Evolutionary conservation across 2,113 vertebrate genomes (phyloP).

Genomic region (Eira barbara): DNA sequence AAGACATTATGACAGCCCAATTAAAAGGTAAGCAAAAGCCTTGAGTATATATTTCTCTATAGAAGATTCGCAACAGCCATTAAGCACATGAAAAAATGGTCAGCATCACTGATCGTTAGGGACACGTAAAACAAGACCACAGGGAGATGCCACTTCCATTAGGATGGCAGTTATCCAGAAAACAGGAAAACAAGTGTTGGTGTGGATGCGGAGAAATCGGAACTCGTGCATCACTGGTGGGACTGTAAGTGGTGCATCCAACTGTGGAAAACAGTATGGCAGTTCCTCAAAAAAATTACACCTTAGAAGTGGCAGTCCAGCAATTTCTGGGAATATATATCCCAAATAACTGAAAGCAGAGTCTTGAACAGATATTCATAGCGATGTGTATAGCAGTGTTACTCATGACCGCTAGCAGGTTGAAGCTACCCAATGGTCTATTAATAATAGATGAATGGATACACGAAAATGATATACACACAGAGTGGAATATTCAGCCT

Average conservation of each 20-base stretch:
- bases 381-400: not conserved
- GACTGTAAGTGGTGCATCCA: not conserved
- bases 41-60: not conserved
- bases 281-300: not conserved
- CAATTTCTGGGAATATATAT: not conserved
- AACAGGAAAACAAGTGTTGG: not conserved
- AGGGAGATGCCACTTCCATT: not conserved
- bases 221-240: not conserved
- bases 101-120: not conserved
- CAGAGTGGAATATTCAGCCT: not conserved
- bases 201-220: not conserved
- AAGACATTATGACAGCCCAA: not conserved
- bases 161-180: not conserved
- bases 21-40: not conserved
- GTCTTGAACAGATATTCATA: not conserved
- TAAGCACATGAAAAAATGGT: not conserved
- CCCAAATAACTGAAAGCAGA: not conserved
- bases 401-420: not conserved
- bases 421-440: not conserved
- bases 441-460: not conserved
- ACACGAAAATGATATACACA: not conserved
- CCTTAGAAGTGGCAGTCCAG: not conserved
- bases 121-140: not conserved
- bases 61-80: not conserved
- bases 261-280: not conserved